These are phyloP conservation scores for Peromyscus nudipes DNA, from an alignment of 2,797 vertebrate genomes.

Conservation along the genomic window DNA sequence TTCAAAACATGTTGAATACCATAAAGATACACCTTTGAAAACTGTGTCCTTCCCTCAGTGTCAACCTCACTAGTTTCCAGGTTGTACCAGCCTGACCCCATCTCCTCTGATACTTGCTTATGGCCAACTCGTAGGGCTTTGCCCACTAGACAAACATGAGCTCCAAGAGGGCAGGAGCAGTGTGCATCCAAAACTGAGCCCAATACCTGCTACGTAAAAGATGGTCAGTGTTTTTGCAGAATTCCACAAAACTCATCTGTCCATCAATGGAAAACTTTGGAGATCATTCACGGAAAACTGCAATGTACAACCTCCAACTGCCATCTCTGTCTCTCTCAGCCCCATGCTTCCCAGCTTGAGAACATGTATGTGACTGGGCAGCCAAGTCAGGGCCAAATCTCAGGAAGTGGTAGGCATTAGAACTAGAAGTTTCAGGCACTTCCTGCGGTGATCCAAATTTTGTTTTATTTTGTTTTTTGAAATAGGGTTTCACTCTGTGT, in stretches of 20 bases:
- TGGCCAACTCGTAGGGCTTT: not conserved
- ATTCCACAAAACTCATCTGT: not conserved
- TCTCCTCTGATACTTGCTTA: not conserved
- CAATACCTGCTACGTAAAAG: not conserved
- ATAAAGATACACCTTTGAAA: not conserved
- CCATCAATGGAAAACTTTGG: not conserved
- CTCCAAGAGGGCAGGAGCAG: not conserved
- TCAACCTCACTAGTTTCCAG: not conserved
- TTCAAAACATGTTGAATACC: not conserved
- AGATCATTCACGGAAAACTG: not conserved
- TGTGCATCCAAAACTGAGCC: not conserved
- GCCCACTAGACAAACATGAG: not conserved
- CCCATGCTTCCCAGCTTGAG: not conserved
- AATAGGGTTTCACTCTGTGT: not conserved
- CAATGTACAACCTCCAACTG: not conserved
- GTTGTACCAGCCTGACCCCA: not conserved
- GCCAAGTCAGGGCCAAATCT: not conserved
- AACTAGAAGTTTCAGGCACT: not conserved
- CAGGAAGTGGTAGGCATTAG: not conserved
- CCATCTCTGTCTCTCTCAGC: not conserved
- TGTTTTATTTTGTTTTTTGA: not conserved
- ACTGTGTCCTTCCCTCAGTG: not conserved
- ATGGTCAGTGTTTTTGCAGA: not conserved
- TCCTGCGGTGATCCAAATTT: not conserved
- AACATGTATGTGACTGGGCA: not conserved